Evolutionary conservation across 2,797 vertebrate genomes (phyloP).

Genomic region (Sciurus carolinensis): DNA sequence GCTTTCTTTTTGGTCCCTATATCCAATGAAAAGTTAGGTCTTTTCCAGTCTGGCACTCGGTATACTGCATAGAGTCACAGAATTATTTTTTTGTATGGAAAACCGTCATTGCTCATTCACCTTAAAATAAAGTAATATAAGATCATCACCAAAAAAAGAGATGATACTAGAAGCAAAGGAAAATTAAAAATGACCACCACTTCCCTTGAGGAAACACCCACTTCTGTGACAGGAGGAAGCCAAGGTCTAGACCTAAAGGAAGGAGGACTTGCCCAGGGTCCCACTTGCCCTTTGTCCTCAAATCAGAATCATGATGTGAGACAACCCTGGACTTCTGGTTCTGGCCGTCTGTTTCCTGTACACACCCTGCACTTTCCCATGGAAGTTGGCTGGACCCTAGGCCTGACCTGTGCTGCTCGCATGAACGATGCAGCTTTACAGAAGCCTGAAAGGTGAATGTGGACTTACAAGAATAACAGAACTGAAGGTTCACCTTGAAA

Average conservation of each 20-base stretch:
- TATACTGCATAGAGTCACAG: neutral
- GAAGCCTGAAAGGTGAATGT: slow-evolving; percentile 10
- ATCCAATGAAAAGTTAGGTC: neutral
- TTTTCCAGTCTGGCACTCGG: neutral
- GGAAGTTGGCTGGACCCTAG: slow-evolving; percentile 35
- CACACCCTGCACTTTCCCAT: slow-evolving; percentile 69
- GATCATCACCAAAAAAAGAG: neutral
- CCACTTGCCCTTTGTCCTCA: slow-evolving; percentile 60
- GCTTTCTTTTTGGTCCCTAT: slow-evolving; percentile 15
- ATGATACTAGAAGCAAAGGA: slow-evolving; percentile 32
- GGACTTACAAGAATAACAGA: neutral
- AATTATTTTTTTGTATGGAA: slow-evolving; percentile 58
- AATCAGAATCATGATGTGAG: slow-evolving; percentile 24
- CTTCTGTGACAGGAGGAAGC: slow-evolving; percentile 47
- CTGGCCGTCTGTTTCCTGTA: slow-evolving; percentile 77
- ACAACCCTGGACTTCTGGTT: slow-evolving; percentile 49
- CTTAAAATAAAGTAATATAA: slow-evolving; percentile 55
- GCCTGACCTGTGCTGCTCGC: slow-evolving; percentile 27
- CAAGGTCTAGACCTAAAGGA: slow-evolving; percentile 49
- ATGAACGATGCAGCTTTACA: slow-evolving; percentile 60
- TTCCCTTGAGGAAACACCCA: slow-evolving; percentile 9
- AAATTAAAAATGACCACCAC: slow-evolving; percentile 39
- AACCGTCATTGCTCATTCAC: slow-evolving; percentile 14
- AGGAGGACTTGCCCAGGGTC: slow-evolving; percentile 59
- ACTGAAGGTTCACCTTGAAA: slow-evolving; percentile 29